phyloP scores from a whole-genome alignment of 2,797 vertebrate genomes.

The Pseudochaenichthys georgianus region DNA sequence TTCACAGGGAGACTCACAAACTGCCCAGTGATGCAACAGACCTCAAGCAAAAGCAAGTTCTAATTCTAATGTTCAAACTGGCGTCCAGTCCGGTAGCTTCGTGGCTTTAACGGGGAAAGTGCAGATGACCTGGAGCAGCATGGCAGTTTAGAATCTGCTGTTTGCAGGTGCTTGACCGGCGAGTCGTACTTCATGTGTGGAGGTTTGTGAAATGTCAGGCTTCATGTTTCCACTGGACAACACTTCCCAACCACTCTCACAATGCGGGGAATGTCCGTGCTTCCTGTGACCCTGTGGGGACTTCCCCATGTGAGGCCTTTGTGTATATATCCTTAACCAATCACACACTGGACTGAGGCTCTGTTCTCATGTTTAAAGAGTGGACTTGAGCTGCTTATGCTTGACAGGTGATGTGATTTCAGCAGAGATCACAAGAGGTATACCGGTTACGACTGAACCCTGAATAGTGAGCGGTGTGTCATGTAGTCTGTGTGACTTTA shows the following conservation, averaged over 20 bases:
- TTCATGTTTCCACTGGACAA: constrained; percentile 36
- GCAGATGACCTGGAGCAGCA: constrained; percentile 53
- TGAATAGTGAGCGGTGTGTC: constrained; percentile 59
- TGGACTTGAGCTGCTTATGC: constrained; percentile 35
- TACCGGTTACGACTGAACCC: constrained; percentile 72
- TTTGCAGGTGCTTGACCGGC: constrained; percentile 28
- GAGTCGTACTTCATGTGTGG: constrained; percentile 16
- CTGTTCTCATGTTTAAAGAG: constrained; percentile 10
- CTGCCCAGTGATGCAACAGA: constrained; percentile 36
- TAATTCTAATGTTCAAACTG: constrained; percentile 7
- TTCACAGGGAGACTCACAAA: constrained; percentile 42
- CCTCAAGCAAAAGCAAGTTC: constrained; percentile 17
- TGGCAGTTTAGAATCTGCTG: constrained; percentile 38
- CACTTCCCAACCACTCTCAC: constrained; percentile 36
- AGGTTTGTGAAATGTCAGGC: constrained; percentile 26
- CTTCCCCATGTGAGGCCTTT: constrained; percentile 36
- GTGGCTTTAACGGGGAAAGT: constrained; percentile 35
- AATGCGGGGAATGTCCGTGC: constrained; percentile 51
- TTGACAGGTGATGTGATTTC: constrained; percentile 59
- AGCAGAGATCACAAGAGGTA: constrained; percentile 74
- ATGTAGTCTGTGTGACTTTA: constrained; percentile 43
- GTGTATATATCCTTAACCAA: constrained; percentile 22
- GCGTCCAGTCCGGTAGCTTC: constrained; percentile 13
- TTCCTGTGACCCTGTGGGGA: constrained; percentile 41
- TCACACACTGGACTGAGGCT: constrained; percentile 24